Percentiles rank a stretch among this genome's conserved stretches.
Evolutionary conservation across 2,888 invertebrate species (phyloP).

Genomic region (Portevinia maculata): DNA sequence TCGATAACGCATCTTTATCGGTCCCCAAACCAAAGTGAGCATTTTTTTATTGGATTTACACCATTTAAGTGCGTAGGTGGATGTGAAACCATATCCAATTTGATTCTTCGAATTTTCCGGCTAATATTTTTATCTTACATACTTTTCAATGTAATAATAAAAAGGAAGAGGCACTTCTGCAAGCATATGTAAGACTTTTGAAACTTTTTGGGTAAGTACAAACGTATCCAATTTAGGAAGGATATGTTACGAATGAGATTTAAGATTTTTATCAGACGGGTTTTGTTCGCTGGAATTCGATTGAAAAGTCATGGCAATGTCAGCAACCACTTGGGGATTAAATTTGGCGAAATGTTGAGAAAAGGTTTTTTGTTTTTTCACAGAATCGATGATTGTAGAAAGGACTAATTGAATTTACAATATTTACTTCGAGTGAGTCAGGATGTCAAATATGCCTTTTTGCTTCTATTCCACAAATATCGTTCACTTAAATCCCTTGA

Average conservation of each 20-base stretch:
- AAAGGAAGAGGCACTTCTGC: neutral
- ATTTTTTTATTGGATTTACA: conserved; percentile 6
- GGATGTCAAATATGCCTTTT: too few species aligned
- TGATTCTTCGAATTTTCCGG: conserved; percentile 1
- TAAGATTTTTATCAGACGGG: neutral
- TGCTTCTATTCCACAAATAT: too few species aligned
- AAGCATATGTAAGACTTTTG: neutral
- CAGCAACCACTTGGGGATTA: too few species aligned
- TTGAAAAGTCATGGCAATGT: neutral
- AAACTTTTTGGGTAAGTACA: neutral
- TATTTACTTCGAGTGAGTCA: too few species aligned
- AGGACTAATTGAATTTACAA: too few species aligned
- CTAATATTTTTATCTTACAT: neutral
- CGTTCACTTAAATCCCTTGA: too few species aligned
- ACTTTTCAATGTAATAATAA: conserved; percentile 6
- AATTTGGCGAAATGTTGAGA: too few species aligned
- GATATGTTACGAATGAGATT: neutral
- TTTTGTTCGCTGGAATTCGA: neutral
- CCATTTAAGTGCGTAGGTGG: conserved; percentile 24
- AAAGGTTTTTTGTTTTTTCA: too few species aligned
- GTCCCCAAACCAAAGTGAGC: neutral
- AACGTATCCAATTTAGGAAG: conserved; percentile 13
- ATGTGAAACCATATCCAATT: conserved; percentile 5
- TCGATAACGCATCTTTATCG: neutral
- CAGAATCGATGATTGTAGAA: too few species aligned